A percentile compares a stretch with the other conserved stretches of the same genome.
These are phyloP conservation scores for Ernsta delagoae DNA, from an alignment of 2,888 invertebrate genomes.

Conservation along the genomic window DNA sequence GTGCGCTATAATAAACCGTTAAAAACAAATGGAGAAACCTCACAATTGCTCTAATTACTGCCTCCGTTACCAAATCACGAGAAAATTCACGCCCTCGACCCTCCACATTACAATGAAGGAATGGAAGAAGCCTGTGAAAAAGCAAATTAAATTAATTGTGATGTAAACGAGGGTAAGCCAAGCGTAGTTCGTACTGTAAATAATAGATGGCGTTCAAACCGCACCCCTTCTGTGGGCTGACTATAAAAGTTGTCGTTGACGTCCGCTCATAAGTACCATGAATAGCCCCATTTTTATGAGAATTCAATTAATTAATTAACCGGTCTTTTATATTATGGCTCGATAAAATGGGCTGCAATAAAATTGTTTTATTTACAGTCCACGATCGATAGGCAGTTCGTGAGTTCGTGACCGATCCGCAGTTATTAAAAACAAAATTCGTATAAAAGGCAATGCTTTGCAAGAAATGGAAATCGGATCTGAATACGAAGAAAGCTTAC, in stretches of 20 bases:
- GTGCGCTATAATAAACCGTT: constrained; percentile 69
- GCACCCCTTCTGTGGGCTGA: constrained; percentile 56
- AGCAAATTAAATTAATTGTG: constrained; percentile 84
- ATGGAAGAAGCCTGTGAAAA: constrained; percentile 82
- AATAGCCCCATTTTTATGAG: constrained; percentile 42
- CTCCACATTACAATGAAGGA: constrained; percentile 76
- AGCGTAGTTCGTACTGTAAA: constrained; percentile 68
- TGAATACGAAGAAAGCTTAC: no score
- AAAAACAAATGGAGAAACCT: constrained; percentile 78
- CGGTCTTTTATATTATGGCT: constrained; percentile 38
- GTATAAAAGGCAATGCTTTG: background rate
- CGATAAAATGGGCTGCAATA: constrained; percentile 33
- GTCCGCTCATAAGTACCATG: constrained; percentile 42
- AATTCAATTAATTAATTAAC: constrained; percentile 45
- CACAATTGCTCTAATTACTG: constrained; percentile 80
- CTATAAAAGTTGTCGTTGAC: constrained; percentile 42
- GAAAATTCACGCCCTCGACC: constrained; percentile 79
- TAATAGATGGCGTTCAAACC: constrained; percentile 70
- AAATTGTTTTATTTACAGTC: constrained; percentile 34
- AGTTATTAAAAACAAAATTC: background rate
- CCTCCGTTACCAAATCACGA: constrained; percentile 80
- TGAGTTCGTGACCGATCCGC: no score
- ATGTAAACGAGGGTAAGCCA: constrained; percentile 79
- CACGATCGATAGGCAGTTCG: constrained; percentile 5
- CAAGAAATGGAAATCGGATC: no score